Evolutionary conservation across 2,888 invertebrate genomes (phyloP).

Genomic region (Caprella mutica): DNA sequence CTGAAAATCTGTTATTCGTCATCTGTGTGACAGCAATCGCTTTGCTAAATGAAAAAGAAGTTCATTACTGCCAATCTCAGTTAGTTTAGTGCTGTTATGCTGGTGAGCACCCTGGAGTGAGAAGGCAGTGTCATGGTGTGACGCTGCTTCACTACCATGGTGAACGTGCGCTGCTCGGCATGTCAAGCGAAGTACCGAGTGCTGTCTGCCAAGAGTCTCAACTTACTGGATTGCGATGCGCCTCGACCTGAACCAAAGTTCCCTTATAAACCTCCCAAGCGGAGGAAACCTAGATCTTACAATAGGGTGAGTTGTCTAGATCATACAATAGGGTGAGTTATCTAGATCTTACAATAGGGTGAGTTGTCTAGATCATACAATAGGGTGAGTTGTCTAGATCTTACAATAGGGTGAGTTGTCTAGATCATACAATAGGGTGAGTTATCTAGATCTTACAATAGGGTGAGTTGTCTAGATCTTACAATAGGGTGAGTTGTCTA

Average conservation of each 20-base stretch:
- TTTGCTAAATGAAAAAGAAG: not conserved
- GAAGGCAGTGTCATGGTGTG: not conserved
- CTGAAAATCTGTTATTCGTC: too few species aligned
- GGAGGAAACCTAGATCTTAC: constrained; percentile 41
- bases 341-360: too few species aligned
- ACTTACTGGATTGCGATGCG: constrained; percentile 31
- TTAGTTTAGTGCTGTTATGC: not conserved
- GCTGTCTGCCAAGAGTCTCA: constrained; percentile 34
- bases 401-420: too few species aligned
- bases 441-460: too few species aligned
- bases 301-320: constrained; percentile 38
- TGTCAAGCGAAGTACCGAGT: constrained; percentile 35
- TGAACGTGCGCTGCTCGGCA: constrained; percentile 35
- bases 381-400: too few species aligned
- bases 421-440: too few species aligned
- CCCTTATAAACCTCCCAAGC: constrained; percentile 41
- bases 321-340: too few species aligned
- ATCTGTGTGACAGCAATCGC: not conserved
- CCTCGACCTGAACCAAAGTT: constrained; percentile 37
- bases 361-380: too few species aligned
- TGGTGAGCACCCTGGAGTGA: not conserved
- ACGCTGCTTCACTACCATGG: constrained; percentile 32
- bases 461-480: too few species aligned
- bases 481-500: too few species aligned
- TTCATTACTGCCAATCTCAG: not conserved